These are phyloP conservation scores for Matsumyia berberina DNA, from an alignment of 2,888 invertebrate genomes.

Conservation along the genomic window DNA sequence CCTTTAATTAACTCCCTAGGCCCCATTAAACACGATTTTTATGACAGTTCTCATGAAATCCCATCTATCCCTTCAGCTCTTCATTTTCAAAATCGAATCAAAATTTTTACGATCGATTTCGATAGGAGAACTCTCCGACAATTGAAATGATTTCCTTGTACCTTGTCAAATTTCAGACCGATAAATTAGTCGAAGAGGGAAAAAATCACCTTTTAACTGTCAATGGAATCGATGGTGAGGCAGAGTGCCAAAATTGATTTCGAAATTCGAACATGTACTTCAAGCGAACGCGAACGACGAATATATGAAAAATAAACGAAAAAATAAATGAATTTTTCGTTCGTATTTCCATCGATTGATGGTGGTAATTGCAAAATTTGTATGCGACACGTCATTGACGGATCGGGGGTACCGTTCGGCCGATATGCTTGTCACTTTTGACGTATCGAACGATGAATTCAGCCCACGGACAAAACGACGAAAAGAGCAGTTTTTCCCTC, in stretches of 20 bases:
- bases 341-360: constrained; percentile 10
- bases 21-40: constrained; percentile 25
- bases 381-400: constrained; percentile 70
- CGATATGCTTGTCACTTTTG: constrained; percentile 57
- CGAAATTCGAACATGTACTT: constrained; percentile 71
- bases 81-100: constrained; percentile 38
- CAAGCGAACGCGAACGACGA: constrained; percentile 44
- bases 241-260: constrained; percentile 70
- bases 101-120: constrained; percentile 42
- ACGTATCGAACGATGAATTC: constrained; percentile 45
- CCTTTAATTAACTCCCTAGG: constrained; percentile 46
- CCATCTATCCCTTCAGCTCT: background rate
- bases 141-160: constrained; percentile 34
- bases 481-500: constrained; percentile 10
- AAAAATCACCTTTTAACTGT: constrained; percentile 43
- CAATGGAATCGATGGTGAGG: constrained; percentile 60
- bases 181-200: constrained; percentile 47
- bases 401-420: constrained; percentile 60
- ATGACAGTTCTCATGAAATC: constrained; percentile 36
- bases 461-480: constrained; percentile 45
- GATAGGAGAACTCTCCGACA: constrained; percentile 16
- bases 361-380: constrained; percentile 33
- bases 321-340: background rate
- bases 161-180: constrained; percentile 54
- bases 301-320: constrained; percentile 49